Percentiles rank a stretch among this genome's conserved stretches.
phyloP scores from a whole-genome alignment of 2,888 invertebrate genomes.

The Ectemnius continuus region DNA sequence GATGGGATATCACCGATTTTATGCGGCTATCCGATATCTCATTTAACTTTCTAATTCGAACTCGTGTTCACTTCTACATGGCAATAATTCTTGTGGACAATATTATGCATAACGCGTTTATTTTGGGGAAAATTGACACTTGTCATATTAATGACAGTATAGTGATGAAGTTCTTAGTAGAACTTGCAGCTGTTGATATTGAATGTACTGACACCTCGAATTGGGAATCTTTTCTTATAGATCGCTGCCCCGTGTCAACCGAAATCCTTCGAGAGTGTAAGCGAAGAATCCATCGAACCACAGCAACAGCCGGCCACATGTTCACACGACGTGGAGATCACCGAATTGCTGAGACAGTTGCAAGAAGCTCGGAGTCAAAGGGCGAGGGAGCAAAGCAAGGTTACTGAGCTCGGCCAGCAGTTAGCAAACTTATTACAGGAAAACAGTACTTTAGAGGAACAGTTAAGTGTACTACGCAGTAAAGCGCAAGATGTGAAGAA shows the following conservation, averaged over 20 bases:
- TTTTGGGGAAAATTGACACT: neutral
- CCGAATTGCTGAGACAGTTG: constrained; percentile 84
- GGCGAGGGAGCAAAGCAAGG: constrained; percentile 85
- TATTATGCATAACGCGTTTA: neutral
- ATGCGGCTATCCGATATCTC: neutral
- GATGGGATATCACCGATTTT: neutral
- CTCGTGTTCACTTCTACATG: neutral
- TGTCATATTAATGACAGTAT: neutral
- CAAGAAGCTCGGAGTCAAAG: constrained; percentile 85
- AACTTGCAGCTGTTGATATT: neutral
- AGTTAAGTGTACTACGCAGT: constrained; percentile 82
- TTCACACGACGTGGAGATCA: constrained; percentile 76
- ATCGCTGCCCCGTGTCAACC: constrained; percentile 61
- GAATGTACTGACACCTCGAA: constrained; percentile 3
- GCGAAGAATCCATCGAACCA: constrained; percentile 34
- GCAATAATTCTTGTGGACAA: neutral
- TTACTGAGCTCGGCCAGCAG: constrained; percentile 88
- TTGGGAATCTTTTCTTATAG: constrained; percentile 39
- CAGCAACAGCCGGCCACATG: constrained; percentile 49
- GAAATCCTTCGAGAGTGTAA: constrained; percentile 50
- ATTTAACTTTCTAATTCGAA: neutral
- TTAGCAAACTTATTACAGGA: constrained; percentile 85
- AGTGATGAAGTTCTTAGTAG: neutral
- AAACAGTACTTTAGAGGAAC: constrained; percentile 85
- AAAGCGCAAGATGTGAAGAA: constrained; percentile 89